Conservation (phyloP, 2,113 vertebrate genomes). For the Uria aalge region DNA sequence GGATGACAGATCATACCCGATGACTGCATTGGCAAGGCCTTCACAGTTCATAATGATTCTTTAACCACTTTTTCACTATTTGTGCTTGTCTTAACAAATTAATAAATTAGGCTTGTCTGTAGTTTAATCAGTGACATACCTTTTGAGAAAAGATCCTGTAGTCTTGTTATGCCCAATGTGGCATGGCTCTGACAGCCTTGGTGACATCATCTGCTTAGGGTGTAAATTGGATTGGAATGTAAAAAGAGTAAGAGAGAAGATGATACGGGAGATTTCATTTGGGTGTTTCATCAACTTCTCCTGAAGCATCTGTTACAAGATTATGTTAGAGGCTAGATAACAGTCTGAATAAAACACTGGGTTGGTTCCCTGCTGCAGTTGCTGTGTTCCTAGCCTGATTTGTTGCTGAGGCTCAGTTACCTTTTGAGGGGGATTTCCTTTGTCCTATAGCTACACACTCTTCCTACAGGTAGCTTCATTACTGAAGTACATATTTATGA, state of each 20-base stretch:
- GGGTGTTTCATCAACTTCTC: neutral
- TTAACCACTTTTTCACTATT: neutral
- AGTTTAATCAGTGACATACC: neutral
- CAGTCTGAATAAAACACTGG: neutral
- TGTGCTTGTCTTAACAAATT: neutral
- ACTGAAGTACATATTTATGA: neutral
- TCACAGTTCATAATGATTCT: neutral
- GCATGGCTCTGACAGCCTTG: neutral
- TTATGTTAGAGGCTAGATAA: neutral
- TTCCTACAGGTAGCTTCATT: neutral
- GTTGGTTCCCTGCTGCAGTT: neutral
- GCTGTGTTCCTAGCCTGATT: neutral
- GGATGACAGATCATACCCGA: neutral
- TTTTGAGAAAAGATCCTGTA: neutral
- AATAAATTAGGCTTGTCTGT: neutral
- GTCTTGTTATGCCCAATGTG: neutral
- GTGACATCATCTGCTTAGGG: neutral
- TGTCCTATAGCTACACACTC: neutral
- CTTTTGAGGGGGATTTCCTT: neutral
- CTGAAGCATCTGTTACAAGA: neutral
- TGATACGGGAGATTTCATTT: neutral
- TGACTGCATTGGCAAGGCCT: neutral
- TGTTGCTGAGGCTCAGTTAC: neutral
- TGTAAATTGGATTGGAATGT: neutral
- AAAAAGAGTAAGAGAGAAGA: neutral